Base-by-base conservation (phyloP, 92 coral and sea anemone genomes). In the Paramuricea clavata region DNA sequence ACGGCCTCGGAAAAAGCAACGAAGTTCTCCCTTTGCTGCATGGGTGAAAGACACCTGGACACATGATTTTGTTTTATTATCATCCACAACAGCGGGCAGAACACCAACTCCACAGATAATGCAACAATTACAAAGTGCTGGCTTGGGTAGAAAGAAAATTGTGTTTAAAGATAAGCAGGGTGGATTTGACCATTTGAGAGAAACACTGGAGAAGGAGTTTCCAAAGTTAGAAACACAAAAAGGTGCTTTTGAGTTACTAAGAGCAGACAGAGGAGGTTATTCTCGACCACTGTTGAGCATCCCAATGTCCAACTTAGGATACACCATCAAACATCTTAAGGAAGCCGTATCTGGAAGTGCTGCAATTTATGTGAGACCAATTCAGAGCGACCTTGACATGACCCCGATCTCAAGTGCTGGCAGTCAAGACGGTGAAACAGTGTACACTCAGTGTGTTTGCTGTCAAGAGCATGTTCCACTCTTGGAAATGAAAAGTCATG, bases 221-320 rank as follows among this genome's bases (percentile, higher is more conserved):
- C 91, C 92, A 43, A 88, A 87, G 89, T 25, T 88, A 36, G 73
- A 88, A 71, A 43, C 91, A 52, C 93, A 87, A 52, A 81, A 78
- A 26, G 91, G 86, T 12, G 91, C 88, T 12, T 87, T 90, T 76
- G 93, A 90, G 85, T 39, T 90, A 13, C 69, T 90, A 52, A 86
- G 89, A 76, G 91, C 91, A 52, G 91, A 87, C 43, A 77, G 86
- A 30, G 90, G 89, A 31, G 92, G 92, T 1, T 69, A 69, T 5
- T 7, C 68, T 56, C 16, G 85, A 41, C 82, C 83, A 56, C 25
- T 71, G 23, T 22, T 71, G 23, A 71, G 77, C 47, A 71, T 71
- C 50, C 3, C 44, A 3, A 30, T 30, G 16, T 22, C 47, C 27
- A 33, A 34, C 25, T 21, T 1, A 3, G 77, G 77, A n/a, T 71